These are phyloP conservation scores for Mormoops blainvillei DNA, from an alignment of 2,113 vertebrate species.

Conservation along the genomic window DNA sequence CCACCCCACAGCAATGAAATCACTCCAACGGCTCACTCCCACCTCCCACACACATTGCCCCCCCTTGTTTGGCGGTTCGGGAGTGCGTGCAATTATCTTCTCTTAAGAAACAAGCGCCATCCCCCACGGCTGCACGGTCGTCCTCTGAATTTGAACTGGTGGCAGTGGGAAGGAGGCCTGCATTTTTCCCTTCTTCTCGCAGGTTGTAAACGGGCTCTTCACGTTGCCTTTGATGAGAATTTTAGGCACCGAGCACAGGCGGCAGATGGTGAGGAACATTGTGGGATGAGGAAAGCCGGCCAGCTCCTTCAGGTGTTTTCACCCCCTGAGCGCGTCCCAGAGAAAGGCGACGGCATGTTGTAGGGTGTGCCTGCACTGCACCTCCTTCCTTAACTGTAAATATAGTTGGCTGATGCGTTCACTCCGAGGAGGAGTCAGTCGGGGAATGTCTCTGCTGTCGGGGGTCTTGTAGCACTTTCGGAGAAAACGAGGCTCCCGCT, in stretches of 20 bases:
- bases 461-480: slow-evolving; percentile 27
- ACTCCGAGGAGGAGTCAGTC: slow-evolving; percentile 47
- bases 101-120: slow-evolving; percentile 53
- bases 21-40: slow-evolving; percentile 45
- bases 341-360: slow-evolving; percentile 50
- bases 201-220: slow-evolving; percentile 66
- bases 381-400: slow-evolving; percentile 46
- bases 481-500: slow-evolving; percentile 34
- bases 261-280: slow-evolving; percentile 60
- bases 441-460: background rate
- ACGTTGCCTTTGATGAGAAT: slow-evolving; percentile 62
- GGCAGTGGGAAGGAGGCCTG: background rate
- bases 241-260: slow-evolving; percentile 25
- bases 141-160: slow-evolving; percentile 27
- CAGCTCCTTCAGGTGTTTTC: slow-evolving; percentile 61
- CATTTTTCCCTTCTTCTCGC: slow-evolving; percentile 3
- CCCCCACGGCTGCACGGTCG: slow-evolving; percentile 29
- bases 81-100: slow-evolving; percentile 53
- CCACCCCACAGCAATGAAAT: slow-evolving; percentile 64
- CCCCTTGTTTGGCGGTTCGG: slow-evolving; percentile 65
- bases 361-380: slow-evolving; percentile 50
- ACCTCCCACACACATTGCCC: slow-evolving; percentile 49
- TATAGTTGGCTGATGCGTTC: slow-evolving; percentile 47
- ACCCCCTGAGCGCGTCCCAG: slow-evolving; percentile 28
- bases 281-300: slow-evolving; percentile 41